phyloP scores from a whole-genome alignment of 2,888 invertebrate genomes.

The Osmoderma eremita region DNA sequence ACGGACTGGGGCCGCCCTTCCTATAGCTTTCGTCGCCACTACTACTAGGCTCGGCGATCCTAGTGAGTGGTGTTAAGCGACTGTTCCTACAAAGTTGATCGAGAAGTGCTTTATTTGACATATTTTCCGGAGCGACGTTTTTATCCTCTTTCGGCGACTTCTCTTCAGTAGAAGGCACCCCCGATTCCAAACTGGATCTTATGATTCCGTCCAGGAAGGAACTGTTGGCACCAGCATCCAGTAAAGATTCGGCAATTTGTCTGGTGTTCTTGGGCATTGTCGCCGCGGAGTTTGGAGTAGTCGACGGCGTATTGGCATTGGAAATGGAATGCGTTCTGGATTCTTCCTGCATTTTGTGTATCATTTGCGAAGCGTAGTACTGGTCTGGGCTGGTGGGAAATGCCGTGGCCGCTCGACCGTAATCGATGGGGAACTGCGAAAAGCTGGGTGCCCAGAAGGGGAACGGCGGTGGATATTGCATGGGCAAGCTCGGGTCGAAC shows the following conservation, averaged over 20 bases:
- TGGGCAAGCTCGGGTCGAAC: constrained; percentile 71
- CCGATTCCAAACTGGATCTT: constrained; percentile 80
- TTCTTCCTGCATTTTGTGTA: constrained; percentile 82
- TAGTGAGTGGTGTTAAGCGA: constrained; percentile 66
- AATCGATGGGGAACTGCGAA: constrained; percentile 67
- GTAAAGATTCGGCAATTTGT: constrained; percentile 72
- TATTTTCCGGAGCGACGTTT: constrained; percentile 64
- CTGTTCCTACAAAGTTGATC: constrained; percentile 75
- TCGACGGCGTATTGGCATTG: constrained; percentile 50
- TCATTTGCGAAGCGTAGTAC: constrained; percentile 82
- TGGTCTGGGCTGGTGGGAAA: constrained; percentile 65
- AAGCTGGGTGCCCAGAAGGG: constrained; percentile 82
- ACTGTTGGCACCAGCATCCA: constrained; percentile 78
- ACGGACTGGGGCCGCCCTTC: constrained; percentile 56
- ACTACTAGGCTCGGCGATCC: constrained; percentile 57
- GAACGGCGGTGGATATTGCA: constrained; percentile 75
- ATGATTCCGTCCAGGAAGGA: constrained; percentile 86
- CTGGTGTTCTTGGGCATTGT: constrained; percentile 64
- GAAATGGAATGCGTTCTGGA: constrained; percentile 58
- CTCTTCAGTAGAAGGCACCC: constrained; percentile 65
- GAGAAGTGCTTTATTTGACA: constrained; percentile 72
- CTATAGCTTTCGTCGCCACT: constrained; percentile 66
- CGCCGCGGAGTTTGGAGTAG: constrained; percentile 51
- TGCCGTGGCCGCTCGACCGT: constrained; percentile 57
- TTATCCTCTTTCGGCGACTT: constrained; percentile 68